phyloP scores from a whole-genome alignment of 2,797 vertebrate genomes.

The Spea hammondii region DNA sequence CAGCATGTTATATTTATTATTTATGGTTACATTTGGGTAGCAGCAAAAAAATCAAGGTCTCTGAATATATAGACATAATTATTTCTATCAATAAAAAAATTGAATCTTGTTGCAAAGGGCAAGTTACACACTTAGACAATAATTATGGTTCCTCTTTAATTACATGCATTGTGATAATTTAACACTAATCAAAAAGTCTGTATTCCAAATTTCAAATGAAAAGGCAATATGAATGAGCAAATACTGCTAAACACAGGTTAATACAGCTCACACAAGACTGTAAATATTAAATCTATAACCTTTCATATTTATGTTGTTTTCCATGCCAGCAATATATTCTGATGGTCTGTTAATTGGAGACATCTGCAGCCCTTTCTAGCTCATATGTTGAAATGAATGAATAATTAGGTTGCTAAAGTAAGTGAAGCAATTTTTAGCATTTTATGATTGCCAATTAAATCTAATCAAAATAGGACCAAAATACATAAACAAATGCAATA shows the following conservation, averaged over 20 bases:
- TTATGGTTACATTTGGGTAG: too few species aligned
- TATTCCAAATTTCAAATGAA: background rate
- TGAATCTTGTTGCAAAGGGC: too few species aligned
- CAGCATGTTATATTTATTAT: too few species aligned
- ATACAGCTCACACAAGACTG: background rate
- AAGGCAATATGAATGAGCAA: background rate
- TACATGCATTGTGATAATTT: too few species aligned
- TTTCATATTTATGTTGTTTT: slow-evolving; percentile 14
- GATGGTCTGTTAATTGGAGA: slow-evolving; percentile 45
- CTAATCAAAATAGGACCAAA: slow-evolving; percentile 48
- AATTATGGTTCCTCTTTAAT: too few species aligned
- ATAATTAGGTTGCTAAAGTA: slow-evolving; percentile 46
- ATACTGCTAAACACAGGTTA: background rate
- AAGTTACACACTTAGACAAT: too few species aligned
- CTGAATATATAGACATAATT: too few species aligned
- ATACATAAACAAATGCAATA: slow-evolving; percentile 39
- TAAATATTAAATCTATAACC: slow-evolving; percentile 5
- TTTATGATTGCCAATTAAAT: slow-evolving; percentile 50
- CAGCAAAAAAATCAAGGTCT: too few species aligned
- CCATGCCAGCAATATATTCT: slow-evolving; percentile 19
- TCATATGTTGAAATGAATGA: slow-evolving; percentile 34
- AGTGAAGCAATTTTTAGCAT: slow-evolving; percentile 40
- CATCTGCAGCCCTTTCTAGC: slow-evolving; percentile 47
- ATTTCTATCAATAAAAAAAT: too few species aligned
- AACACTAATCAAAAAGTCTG: background rate